These are phyloP conservation scores for Mycteria americana DNA, from an alignment of 2,797 vertebrate genomes.

Conservation along the genomic window DNA sequence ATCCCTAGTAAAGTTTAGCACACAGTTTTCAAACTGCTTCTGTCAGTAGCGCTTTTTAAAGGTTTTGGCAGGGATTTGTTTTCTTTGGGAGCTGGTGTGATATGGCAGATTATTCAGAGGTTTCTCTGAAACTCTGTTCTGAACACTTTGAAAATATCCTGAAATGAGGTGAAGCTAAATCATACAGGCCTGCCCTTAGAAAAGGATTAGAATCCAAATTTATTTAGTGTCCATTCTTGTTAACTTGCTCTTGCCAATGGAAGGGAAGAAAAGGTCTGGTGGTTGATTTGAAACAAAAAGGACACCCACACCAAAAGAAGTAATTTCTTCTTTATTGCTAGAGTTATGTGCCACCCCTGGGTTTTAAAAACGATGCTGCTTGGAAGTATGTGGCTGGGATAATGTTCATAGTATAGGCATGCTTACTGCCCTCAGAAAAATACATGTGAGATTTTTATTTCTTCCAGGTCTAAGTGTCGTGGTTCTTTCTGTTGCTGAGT, in stretches of 20 bases:
- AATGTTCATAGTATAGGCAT: rapidly evolving
- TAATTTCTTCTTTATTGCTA: background rate
- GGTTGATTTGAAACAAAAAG: background rate
- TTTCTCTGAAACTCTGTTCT: background rate
- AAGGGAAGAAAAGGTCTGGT: background rate
- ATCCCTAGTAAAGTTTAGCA: background rate
- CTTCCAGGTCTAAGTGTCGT: background rate
- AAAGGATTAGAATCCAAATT: background rate
- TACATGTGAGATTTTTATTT: background rate
- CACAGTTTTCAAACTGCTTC: background rate
- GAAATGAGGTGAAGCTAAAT: background rate
- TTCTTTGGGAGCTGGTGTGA: background rate
- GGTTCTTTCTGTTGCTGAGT: background rate
- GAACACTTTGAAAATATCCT: background rate
- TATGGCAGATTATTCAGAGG: background rate
- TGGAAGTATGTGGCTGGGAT: rapidly evolving
- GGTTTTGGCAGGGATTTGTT: background rate
- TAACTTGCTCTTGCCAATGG: background rate
- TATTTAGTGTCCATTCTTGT: background rate
- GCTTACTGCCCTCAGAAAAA: background rate
- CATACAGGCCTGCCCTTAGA: background rate
- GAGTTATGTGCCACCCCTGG: background rate
- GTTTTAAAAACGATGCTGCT: background rate
- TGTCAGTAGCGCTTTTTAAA: background rate
- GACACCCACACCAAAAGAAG: background rate